Conservation (phyloP, 1,140 invertebrate genomes). For the Idris sp. region DNA sequence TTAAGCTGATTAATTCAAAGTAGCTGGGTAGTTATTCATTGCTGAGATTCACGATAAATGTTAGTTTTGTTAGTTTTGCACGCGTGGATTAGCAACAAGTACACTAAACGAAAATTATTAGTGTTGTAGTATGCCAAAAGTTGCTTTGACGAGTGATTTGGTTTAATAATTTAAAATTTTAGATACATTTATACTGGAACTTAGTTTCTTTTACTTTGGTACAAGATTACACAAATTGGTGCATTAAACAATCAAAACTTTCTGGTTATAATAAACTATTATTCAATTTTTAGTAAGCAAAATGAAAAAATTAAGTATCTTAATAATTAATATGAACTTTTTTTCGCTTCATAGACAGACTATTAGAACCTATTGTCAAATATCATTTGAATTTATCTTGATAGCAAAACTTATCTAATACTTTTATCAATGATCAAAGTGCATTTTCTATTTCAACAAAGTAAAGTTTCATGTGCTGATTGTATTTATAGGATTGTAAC, state of each 20-base stretch:
- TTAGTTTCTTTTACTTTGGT: too few species aligned
- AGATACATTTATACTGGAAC: too few species aligned
- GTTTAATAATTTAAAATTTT: neutral
- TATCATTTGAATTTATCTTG: too few species aligned
- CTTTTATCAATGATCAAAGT: constrained; percentile 25
- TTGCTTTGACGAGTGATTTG: constrained; percentile 4
- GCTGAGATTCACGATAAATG: constrained; percentile 2
- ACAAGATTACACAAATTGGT: too few species aligned
- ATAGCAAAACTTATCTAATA: constrained; percentile 17
- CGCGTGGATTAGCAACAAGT: constrained; percentile 24
- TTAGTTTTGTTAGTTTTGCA: constrained; percentile 10
- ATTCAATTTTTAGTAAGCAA: too few species aligned
- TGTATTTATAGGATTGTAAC: too few species aligned
- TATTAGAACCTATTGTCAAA: too few species aligned
- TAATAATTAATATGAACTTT: too few species aligned
- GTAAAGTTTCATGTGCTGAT: constrained; percentile 20
- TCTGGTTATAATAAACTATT: too few species aligned
- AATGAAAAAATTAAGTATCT: too few species aligned
- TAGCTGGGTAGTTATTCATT: constrained; percentile 10
- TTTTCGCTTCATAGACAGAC: too few species aligned
- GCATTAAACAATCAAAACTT: too few species aligned
- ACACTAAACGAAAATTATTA: constrained; percentile 5
- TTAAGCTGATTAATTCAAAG: constrained; percentile 39
- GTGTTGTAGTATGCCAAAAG: constrained; percentile 1
- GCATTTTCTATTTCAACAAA: constrained; percentile 26